These are phyloP conservation scores for Papilio machaon DNA, from an alignment of 1,140 invertebrate genomes.

Conservation along the genomic window DNA sequence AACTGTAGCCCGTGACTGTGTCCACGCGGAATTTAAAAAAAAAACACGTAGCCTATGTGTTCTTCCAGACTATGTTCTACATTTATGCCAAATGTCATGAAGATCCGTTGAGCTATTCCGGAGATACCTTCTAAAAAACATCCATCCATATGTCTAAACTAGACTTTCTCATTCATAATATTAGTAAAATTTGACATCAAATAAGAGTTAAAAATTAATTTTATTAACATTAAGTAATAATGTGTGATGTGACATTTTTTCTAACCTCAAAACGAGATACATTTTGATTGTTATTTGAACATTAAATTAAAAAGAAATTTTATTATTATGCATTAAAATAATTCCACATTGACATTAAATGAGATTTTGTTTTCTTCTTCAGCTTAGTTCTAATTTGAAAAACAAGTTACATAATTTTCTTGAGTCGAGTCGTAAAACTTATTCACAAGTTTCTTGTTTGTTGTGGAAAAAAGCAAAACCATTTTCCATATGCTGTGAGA, in stretches of 20 bases:
- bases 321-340: not conserved
- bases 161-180: no score
- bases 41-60: no score
- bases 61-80: no score
- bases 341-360: not conserved
- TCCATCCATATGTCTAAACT: no score
- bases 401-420: not conserved
- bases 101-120: no score
- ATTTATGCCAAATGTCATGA: no score
- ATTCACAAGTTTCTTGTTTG: not conserved
- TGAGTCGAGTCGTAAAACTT: not conserved
- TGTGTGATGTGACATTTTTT: not conserved
- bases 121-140: no score
- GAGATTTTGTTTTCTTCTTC: not conserved
- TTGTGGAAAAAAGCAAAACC: not conserved
- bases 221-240: not conserved
- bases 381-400: not conserved
- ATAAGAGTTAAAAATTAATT: no score
- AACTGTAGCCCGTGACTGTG: no score
- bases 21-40: no score
- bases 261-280: not conserved
- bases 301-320: not conserved
- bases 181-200: not conserved
- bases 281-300: not conserved
- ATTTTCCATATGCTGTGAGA: not conserved